A percentile compares a stretch with the other conserved stretches of the same genome.
These are phyloP conservation scores for Bibio marci DNA, from an alignment of 2,888 invertebrate genomes.

Conservation along the genomic window DNA sequence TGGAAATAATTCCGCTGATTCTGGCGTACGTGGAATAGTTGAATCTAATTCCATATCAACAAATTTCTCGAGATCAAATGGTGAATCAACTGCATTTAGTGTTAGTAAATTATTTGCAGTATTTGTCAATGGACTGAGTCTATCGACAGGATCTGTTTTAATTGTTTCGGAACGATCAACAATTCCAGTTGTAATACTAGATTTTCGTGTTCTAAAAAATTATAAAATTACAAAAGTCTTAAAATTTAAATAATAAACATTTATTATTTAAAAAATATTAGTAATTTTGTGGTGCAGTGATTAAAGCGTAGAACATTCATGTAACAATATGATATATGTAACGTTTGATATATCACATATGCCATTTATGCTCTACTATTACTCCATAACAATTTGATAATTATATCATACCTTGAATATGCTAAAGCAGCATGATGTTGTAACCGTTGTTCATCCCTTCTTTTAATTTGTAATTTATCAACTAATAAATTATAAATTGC, in stretches of 20 bases:
- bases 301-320: too few species aligned
- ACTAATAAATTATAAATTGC: slow-evolving; percentile 84
- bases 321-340: too few species aligned
- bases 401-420: slow-evolving; percentile 20
- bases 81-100: slow-evolving; percentile 14
- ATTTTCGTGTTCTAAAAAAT: slow-evolving; percentile 32
- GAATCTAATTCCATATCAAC: slow-evolving; percentile 20
- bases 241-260: not conserved
- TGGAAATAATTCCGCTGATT: not conserved
- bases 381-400: too few species aligned
- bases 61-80: slow-evolving; percentile 27
- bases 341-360: too few species aligned
- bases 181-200: slow-evolving; percentile 41
- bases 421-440: slow-evolving; percentile 27
- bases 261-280: too few species aligned
- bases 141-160: slow-evolving; percentile 26
- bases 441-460: slow-evolving; percentile 27
- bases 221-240: not conserved
- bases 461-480: slow-evolving; percentile 51
- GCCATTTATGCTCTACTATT: too few species aligned
- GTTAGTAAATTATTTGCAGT: slow-evolving; percentile 11
- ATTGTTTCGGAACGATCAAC: slow-evolving; percentile 35
- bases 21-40: not conserved
- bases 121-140: slow-evolving; percentile 26
- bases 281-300: too few species aligned